Evolutionary conservation across 2,888 invertebrate genomes (phyloP).

Genomic region (Eupithecia abbreviata): DNA sequence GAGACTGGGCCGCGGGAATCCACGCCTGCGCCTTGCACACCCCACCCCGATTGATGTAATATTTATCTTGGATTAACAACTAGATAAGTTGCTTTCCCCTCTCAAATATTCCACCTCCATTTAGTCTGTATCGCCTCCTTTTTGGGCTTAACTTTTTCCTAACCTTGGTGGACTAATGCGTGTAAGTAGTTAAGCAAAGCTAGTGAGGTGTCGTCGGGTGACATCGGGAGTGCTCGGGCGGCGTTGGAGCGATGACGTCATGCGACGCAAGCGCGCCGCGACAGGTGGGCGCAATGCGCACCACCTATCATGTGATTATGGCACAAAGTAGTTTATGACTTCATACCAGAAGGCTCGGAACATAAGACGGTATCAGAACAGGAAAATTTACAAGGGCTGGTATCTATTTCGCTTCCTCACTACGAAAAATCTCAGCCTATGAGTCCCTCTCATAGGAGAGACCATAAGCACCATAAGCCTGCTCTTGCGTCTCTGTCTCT

Average conservation of each 20-base stretch:
- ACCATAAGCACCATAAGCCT: not conserved
- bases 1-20: slow-evolving; percentile 71
- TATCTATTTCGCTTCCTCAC: not conserved
- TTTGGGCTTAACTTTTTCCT: slow-evolving; percentile 35
- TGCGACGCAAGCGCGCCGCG: slow-evolving; percentile 78
- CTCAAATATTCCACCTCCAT: slow-evolving; percentile 35
- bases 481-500: not conserved
- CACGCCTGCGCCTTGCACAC: slow-evolving; percentile 52
- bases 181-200: slow-evolving; percentile 63
- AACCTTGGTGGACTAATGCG: slow-evolving; percentile 59
- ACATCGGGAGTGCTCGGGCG: slow-evolving; percentile 51
- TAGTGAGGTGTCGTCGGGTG: slow-evolving; percentile 56
- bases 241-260: slow-evolving; percentile 68
- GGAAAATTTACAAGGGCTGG: not conserved
- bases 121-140: not conserved
- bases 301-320: slow-evolving; percentile 82
- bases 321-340: slow-evolving; percentile 48
- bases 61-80: slow-evolving; percentile 83
- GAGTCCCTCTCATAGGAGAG: too few species aligned
- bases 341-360: not conserved
- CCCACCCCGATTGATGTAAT: slow-evolving; percentile 79
- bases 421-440: not conserved
- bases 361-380: not conserved
- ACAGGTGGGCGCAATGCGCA: slow-evolving; percentile 83
- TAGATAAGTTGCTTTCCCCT: slow-evolving; percentile 71